Evolutionary conservation across 2,113 vertebrate genomes (phyloP), one percentile per base, ranked within the genome.

Genomic region (Prietella phreatophila): DNA sequence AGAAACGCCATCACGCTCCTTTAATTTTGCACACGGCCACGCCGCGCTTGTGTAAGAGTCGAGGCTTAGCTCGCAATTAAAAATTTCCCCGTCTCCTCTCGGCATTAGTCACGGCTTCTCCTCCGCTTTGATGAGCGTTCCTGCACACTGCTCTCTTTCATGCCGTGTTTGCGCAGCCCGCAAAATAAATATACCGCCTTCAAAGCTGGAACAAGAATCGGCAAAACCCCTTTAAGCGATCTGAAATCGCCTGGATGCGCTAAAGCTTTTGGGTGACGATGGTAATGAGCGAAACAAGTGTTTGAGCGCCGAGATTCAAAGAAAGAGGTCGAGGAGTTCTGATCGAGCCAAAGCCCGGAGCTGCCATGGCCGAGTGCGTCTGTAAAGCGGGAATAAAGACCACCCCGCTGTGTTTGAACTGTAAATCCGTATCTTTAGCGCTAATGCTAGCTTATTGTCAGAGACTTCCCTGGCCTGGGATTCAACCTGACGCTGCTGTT

Each of bases 381-480:
- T 88, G 91, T 93, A 92, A 94, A 93, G 92, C 94, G 88, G 90
- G 91, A 55, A 58, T 92, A 92, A 93, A 94, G 92, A 93, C 94
- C 86, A 91, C 90, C 92, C 86, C 86, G 91, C 91, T 89, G 90
- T 91, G 93, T 94, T 94, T 95, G 93, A 95, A 92, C 93, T 91
- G 88, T 91, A 95, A 95, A 95, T 94, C 95, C 93, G 89, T 88
- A 88, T 92, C 92, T 95, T 94, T 95, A 92, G 76, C 75, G 47
- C 91, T 94, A 95, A 95, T 93, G 93, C 94, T 89, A 86, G 89
- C 91, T 82, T 92, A 90, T 90, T 88, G 92, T 91, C 92, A 92
- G 91, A 93, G 93, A 93, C 93, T 94, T 94, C 93, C 92, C 91
- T 85, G 53, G 91, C 91, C 92, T 92, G 91, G 86, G 91, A 92